Conservation (phyloP, 1,140 invertebrate species). For the Platyscapa corneri region DNA sequence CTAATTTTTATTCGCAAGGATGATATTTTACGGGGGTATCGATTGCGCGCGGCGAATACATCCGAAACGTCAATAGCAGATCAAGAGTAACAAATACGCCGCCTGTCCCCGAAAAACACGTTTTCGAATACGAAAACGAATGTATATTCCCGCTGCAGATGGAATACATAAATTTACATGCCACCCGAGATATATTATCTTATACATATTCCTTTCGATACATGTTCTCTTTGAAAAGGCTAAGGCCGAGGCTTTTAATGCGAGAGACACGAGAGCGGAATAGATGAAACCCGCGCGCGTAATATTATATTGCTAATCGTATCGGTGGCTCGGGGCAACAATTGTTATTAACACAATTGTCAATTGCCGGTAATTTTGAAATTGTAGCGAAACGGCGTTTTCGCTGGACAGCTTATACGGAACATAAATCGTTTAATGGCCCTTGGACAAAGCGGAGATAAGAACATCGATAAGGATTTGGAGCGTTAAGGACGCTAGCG, state of each 20-base stretch:
- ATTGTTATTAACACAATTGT: not conserved
- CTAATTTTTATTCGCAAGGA: too few relatives aligned
- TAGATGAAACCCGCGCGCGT: too few relatives aligned
- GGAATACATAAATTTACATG: not conserved
- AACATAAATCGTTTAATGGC: not conserved
- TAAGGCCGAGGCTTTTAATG: not conserved
- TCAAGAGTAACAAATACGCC: too few relatives aligned
- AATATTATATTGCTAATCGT: too few relatives aligned
- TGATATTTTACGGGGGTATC: too few relatives aligned
- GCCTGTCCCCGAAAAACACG: too few relatives aligned
- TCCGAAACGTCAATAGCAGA: too few relatives aligned
- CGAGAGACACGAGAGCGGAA: not conserved
- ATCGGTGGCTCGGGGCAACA: not conserved
- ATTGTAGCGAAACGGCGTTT: not conserved
- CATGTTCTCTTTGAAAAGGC: not conserved
- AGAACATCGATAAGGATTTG: not conserved
- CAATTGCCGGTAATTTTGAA: too few relatives aligned
- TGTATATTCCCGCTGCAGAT: too few relatives aligned
- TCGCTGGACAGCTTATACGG: not conserved
- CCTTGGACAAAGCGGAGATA: not conserved
- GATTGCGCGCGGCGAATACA: too few relatives aligned
- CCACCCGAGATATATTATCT: not conserved
- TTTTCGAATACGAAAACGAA: too few relatives aligned
- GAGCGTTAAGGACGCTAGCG: too few relatives aligned
- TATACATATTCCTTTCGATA: not conserved